Conservation (phyloP, 2,888 invertebrate genomes). For the Meghimatium bilineatum region DNA sequence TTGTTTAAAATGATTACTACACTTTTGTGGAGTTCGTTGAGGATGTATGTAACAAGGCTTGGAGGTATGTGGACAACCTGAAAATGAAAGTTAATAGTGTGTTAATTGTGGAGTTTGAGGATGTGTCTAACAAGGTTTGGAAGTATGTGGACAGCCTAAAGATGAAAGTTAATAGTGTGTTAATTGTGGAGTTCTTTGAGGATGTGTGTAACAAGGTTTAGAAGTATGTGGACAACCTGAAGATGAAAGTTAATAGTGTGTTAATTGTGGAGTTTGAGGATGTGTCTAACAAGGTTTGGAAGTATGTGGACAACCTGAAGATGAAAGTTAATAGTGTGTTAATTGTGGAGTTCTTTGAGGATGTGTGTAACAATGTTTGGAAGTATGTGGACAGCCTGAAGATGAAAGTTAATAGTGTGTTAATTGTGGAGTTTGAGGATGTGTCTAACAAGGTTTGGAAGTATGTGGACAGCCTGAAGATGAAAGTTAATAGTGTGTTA, state of each 20-base stretch:
- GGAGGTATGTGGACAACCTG: constrained; percentile 88
- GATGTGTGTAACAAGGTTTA: constrained; percentile 89
- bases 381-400: constrained; percentile 85
- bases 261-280: no score
- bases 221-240: constrained; percentile 86
- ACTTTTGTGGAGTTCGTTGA: constrained; percentile 85
- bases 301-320: no score
- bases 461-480: no score
- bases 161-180: no score
- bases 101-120: no score
- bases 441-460: no score
- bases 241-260: constrained; percentile 20
- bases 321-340: no score
- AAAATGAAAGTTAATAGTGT: constrained; percentile 15
- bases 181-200: constrained; percentile 86
- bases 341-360: constrained; percentile 85
- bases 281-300: no score
- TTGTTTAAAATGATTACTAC: constrained; percentile 94
- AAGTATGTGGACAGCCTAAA: no score
- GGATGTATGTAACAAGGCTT: constrained; percentile 88
- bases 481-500: no score
- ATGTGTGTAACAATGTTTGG: constrained; percentile 90
- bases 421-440: no score
- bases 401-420: neutral
- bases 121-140: no score